A percentile compares a stretch with the other conserved stretches of the same genome.
Conservation (phyloP, 2,797 vertebrate species). For the Dallia pectoralis region DNA sequence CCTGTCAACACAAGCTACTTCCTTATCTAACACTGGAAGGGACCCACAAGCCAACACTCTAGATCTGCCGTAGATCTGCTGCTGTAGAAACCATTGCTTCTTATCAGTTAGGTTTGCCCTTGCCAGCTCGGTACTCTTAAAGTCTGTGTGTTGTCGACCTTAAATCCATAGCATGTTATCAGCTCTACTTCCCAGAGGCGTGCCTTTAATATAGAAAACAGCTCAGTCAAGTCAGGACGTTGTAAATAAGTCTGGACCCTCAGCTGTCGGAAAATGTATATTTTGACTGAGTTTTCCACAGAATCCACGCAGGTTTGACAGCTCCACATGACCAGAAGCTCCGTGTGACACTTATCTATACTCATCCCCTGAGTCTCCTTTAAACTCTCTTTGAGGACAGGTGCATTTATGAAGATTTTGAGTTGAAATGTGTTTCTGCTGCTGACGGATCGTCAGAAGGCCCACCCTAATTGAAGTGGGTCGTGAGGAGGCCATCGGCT, state of each 20-base stretch:
- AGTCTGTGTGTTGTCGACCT: slow-evolving; percentile 33
- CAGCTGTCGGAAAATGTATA: neutral
- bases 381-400: neutral
- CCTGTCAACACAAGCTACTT: slow-evolving; percentile 14
- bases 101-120: slow-evolving; percentile 20
- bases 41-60: neutral
- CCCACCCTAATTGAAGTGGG: neutral
- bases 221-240: neutral
- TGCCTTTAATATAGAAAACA: neutral
- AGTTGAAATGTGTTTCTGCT: slow-evolving; percentile 1
- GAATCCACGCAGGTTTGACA: neutral
- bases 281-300: neutral
- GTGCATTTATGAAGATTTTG: neutral
- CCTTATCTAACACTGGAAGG: slow-evolving; percentile 11
- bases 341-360: neutral
- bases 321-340: neutral
- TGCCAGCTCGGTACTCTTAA: slow-evolving; percentile 21
- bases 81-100: neutral
- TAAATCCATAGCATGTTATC: slow-evolving; percentile 21
- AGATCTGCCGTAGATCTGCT: slow-evolving; percentile 1
- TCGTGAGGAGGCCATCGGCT: slow-evolving; percentile 15
- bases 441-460: neutral
- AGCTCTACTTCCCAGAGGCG: slow-evolving; percentile 15
- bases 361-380: neutral
- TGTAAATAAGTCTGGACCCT: neutral